Evolutionary conservation across 1,140 invertebrate genomes (phyloP).

Genomic region (Drosophila navojoa): DNA sequence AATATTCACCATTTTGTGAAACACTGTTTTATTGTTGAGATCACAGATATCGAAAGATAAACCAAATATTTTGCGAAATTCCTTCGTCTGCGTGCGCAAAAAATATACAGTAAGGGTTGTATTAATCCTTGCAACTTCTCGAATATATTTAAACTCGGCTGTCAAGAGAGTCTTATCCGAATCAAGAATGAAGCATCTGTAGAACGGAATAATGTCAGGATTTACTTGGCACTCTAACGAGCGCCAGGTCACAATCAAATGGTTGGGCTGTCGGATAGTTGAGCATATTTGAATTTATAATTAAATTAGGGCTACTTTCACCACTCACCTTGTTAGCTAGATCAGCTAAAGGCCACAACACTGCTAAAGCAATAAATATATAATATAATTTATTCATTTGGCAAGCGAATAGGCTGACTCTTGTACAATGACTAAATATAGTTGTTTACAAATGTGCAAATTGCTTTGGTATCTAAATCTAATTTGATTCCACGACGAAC

Average conservation of each 20-base stretch:
- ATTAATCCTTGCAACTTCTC: slow-evolving; percentile 20
- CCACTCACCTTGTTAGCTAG: background rate
- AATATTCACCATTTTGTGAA: slow-evolving; percentile 34
- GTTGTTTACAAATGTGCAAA: too few relatives aligned
- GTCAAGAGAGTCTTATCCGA: slow-evolving; percentile 26
- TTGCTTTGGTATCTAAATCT: too few relatives aligned
- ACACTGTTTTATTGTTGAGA: slow-evolving; percentile 26
- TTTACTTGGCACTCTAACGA: slow-evolving; percentile 28
- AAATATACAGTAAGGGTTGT: slow-evolving; percentile 28
- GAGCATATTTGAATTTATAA: too few relatives aligned
- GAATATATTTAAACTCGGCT: slow-evolving; percentile 22
- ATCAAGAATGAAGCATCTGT: slow-evolving; percentile 43
- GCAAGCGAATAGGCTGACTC: background rate
- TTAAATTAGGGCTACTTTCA: background rate
- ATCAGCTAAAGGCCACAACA: background rate
- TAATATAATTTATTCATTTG: background rate
- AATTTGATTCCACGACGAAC: too few relatives aligned
- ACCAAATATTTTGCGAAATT: slow-evolving; percentile 41
- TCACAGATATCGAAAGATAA: slow-evolving; percentile 49
- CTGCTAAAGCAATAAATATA: background rate
- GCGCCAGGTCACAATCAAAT: slow-evolving; percentile 36
- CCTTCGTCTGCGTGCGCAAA: background rate
- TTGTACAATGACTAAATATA: slow-evolving; percentile 1
- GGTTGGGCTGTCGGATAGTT: background rate
- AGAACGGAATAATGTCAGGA: background rate